Evolutionary conservation across 2,888 invertebrate genomes (phyloP).

Genomic region (Dasypolia templi): DNA sequence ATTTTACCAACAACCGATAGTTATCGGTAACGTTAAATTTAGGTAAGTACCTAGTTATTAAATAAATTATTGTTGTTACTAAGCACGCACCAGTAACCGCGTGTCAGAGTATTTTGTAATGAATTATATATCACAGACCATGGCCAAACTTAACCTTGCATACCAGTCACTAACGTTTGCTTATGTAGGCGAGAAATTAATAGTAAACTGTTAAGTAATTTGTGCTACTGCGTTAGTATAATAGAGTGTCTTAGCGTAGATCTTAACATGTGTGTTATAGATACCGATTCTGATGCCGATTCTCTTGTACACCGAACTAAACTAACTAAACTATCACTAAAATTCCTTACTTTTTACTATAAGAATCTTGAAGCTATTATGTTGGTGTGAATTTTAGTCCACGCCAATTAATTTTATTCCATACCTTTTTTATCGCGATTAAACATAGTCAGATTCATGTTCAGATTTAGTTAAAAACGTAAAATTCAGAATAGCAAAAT

Average conservation of each 20-base stretch:
- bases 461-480: too few relatives aligned
- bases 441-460: too few relatives aligned
- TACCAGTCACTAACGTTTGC: slow-evolving; percentile 45
- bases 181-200: slow-evolving; percentile 43
- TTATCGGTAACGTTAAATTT: slow-evolving; percentile 52
- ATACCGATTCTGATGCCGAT: too few relatives aligned
- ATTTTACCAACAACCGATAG: slow-evolving; percentile 51
- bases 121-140: slow-evolving; percentile 56
- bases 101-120: slow-evolving; percentile 60
- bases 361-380: too few relatives aligned
- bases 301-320: too few relatives aligned
- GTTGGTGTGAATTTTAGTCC: too few relatives aligned
- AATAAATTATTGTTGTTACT: slow-evolving; percentile 61
- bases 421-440: too few relatives aligned
- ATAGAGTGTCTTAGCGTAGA: neutral
- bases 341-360: too few relatives aligned
- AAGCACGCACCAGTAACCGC: slow-evolving; percentile 41
- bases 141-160: slow-evolving; percentile 60
- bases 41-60: slow-evolving; percentile 20
- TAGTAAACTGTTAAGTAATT: slow-evolving; percentile 27
- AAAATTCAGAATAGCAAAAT: too few relatives aligned
- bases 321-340: too few relatives aligned
- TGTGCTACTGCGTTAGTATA: slow-evolving; percentile 11
- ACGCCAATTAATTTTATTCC: too few relatives aligned
- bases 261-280: slow-evolving; percentile 7